A percentile compares a stretch with the other conserved stretches of the same genome.
Evolutionary conservation across 2,797 vertebrate species (phyloP).

Genomic region (Pseudomugil gertrudae): DNA sequence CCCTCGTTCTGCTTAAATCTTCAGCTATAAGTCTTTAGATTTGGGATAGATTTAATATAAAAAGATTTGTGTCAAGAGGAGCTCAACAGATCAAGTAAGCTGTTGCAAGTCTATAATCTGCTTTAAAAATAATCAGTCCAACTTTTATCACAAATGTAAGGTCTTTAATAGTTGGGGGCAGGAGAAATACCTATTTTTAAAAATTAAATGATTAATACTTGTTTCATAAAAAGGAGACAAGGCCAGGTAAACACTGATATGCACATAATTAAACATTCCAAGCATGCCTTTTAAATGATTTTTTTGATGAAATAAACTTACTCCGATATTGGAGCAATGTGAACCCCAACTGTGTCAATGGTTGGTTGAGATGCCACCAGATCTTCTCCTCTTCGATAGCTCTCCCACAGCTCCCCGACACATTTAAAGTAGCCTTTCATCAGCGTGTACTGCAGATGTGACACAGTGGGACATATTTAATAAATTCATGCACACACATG

Average conservation of each 20-base stretch:
- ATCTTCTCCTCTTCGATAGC: background rate
- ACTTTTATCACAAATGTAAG: background rate
- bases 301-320: constrained; percentile 42
- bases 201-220: too few species aligned
- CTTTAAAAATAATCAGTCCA: too few species aligned
- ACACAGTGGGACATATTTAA: background rate
- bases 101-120: background rate
- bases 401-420: constrained; percentile 59
- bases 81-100: background rate
- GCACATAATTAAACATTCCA: background rate
- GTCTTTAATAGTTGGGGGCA: background rate
- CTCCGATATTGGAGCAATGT: constrained; percentile 56
- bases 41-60: too few species aligned
- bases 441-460: constrained; percentile 75
- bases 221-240: background rate
- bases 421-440: constrained; percentile 87
- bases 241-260: background rate
- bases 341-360: constrained; percentile 24
- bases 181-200: background rate
- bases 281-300: background rate
- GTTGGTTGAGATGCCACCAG: constrained; percentile 30
- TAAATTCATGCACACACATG: background rate
- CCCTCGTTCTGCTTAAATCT: too few species aligned
- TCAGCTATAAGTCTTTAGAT: background rate
- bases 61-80: background rate